Percentiles rank a stretch among this genome's conserved stretches.
These are phyloP conservation scores for Kradibia gibbosae DNA, from an alignment of 1,140 invertebrate species.

Conservation along the genomic window DNA sequence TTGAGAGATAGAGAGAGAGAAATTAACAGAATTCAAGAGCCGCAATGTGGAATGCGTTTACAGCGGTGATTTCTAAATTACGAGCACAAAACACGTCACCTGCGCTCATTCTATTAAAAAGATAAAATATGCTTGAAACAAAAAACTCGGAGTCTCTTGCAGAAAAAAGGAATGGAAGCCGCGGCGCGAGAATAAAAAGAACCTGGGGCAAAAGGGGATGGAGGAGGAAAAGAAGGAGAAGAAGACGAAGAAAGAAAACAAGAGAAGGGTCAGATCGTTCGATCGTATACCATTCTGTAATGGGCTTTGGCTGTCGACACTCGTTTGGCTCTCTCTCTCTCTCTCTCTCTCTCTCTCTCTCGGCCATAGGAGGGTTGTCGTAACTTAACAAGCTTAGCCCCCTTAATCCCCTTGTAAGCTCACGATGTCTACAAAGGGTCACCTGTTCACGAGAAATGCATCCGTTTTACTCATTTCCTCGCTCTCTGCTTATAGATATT, in stretches of 20 bases:
- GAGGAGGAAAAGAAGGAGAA: not conserved
- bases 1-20: too few species aligned
- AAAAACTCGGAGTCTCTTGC: not conserved
- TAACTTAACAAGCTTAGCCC: slow-evolving; percentile 73
- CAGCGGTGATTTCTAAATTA: not conserved
- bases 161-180: not conserved
- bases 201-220: not conserved
- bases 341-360: not conserved
- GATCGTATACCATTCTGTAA: slow-evolving; percentile 38
- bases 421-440: slow-evolving; percentile 74
- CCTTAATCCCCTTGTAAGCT: slow-evolving; percentile 73
- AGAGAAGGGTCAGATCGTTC: slow-evolving; percentile 17
- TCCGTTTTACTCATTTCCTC: slow-evolving; percentile 61
- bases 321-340: not conserved
- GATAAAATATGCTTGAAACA: not conserved
- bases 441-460: slow-evolving; percentile 72
- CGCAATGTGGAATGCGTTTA: not conserved
- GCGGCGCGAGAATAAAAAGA: not conserved
- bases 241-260: not conserved
- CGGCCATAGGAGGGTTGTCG: slow-evolving; percentile 61
- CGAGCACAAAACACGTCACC: not conserved
- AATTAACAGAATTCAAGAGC: too few species aligned
- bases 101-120: not conserved
- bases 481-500: not conserved
- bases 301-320: slow-evolving; percentile 30